These are phyloP conservation scores for Hycleus cichorii DNA, from an alignment of 1,140 invertebrate genomes.

Conservation along the genomic window DNA sequence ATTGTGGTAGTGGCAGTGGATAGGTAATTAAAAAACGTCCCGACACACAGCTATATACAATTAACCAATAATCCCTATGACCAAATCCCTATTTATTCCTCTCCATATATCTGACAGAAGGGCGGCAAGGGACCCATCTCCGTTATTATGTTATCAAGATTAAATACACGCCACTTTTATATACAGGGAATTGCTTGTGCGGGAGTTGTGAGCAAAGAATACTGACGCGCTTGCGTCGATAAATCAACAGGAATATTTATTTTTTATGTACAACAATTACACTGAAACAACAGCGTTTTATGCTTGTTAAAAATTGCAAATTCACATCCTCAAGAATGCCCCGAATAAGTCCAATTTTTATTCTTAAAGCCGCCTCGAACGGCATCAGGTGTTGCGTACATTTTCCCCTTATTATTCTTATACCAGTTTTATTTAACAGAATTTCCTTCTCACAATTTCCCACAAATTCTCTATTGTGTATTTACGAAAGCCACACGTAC, in stretches of 20 bases:
- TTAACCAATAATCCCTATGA: slow-evolving; percentile 34
- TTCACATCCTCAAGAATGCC: too few relatives aligned
- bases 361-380: too few relatives aligned
- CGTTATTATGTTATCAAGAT: slow-evolving; percentile 31
- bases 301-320: too few relatives aligned
- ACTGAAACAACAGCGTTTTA: too few relatives aligned
- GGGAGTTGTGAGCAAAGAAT: slow-evolving; percentile 4
- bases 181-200: slow-evolving; percentile 15
- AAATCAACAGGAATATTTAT: slow-evolving; percentile 1
- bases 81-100: slow-evolving; percentile 36
- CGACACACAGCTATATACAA: slow-evolving; percentile 17
- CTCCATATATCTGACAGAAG: slow-evolving; percentile 35
- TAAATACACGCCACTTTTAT: slow-evolving; percentile 24
- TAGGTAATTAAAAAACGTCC: slow-evolving; percentile 15
- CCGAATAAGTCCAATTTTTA: too few relatives aligned
- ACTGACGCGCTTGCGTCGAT: not conserved
- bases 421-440: too few relatives aligned
- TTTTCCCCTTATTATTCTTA: too few relatives aligned
- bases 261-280: too few relatives aligned
- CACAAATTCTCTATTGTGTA: slow-evolving; percentile 5
- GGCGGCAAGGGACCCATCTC: slow-evolving; percentile 32
- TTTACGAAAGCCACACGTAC: slow-evolving; percentile 6
- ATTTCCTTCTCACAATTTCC: not conserved
- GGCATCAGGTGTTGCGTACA: too few relatives aligned
- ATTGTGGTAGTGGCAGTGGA: not conserved